These are phyloP conservation scores for Hiodon tergisus DNA, from an alignment of 2,113 vertebrate genomes.

Conservation along the genomic window DNA sequence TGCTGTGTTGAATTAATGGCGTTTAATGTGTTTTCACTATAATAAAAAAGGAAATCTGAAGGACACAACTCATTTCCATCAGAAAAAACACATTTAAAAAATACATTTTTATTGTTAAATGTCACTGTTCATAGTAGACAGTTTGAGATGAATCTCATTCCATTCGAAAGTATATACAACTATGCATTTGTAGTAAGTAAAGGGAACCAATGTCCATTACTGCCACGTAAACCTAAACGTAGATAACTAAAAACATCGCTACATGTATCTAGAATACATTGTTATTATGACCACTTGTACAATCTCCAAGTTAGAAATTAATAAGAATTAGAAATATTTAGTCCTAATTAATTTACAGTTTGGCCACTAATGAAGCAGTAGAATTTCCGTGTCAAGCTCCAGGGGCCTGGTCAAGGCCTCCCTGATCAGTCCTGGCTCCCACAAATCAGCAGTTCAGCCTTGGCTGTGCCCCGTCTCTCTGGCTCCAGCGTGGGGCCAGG, in stretches of 20 bases:
- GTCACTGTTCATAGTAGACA: no score
- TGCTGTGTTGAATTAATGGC: no score
- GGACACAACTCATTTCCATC: no score
- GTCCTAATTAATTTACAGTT: not conserved
- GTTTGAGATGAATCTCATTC: no score
- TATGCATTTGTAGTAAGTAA: not conserved
- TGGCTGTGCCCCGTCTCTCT: constrained; percentile 44
- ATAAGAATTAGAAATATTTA: not conserved
- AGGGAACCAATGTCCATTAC: not conserved
- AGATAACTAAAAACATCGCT: not conserved
- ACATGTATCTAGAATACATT: not conserved
- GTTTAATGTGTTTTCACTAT: no score
- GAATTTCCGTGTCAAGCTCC: no score
- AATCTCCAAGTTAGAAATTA: not conserved
- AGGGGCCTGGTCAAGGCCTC: not conserved
- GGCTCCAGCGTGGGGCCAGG: constrained; percentile 34
- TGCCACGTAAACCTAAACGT: not conserved
- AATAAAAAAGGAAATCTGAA: no score
- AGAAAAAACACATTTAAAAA: no score
- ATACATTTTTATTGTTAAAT: no score
- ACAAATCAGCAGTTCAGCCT: not conserved
- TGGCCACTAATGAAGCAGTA: not conserved
- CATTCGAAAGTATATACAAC: no score
- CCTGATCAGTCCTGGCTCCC: no score
- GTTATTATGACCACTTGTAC: not conserved